phyloP scores from a whole-genome alignment of 2,888 invertebrate genomes.

The Cryptosula pallasiana region DNA sequence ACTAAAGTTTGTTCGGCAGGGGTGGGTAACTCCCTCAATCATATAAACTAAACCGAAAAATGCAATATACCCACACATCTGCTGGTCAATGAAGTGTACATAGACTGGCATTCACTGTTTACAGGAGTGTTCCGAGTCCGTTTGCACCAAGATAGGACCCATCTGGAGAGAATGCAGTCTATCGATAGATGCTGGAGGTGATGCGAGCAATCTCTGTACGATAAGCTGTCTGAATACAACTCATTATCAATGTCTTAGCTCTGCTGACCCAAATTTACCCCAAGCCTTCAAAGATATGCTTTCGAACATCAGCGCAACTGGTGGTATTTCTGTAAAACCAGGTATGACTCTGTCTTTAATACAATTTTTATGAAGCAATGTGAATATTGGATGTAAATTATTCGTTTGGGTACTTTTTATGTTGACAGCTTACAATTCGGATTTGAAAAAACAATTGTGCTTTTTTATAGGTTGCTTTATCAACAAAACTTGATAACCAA shows the following conservation, averaged over 20 bases:
- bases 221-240: neutral
- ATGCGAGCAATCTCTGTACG: neutral
- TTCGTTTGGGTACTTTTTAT: too few species aligned
- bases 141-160: slow-evolving; percentile 89
- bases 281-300: slow-evolving; percentile 32
- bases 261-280: neutral
- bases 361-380: too few species aligned
- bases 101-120: neutral
- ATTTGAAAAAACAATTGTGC: too few species aligned
- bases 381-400: too few species aligned
- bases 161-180: slow-evolving; percentile 60
- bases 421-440: too few species aligned
- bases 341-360: too few species aligned
- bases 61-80: too few species aligned
- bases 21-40: too few species aligned
- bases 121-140: slow-evolving; percentile 83
- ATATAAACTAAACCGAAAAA: too few species aligned
- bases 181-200: neutral
- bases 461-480: too few species aligned
- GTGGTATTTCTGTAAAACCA: neutral
- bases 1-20: slow-evolving; percentile 94
- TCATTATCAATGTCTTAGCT: neutral
- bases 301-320: slow-evolving; percentile 26
- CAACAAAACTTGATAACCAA: too few species aligned
- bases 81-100: too few species aligned